Evolutionary conservation across 2,113 vertebrate genomes (phyloP).

Genomic region (Ramphastos sulfuratus): DNA sequence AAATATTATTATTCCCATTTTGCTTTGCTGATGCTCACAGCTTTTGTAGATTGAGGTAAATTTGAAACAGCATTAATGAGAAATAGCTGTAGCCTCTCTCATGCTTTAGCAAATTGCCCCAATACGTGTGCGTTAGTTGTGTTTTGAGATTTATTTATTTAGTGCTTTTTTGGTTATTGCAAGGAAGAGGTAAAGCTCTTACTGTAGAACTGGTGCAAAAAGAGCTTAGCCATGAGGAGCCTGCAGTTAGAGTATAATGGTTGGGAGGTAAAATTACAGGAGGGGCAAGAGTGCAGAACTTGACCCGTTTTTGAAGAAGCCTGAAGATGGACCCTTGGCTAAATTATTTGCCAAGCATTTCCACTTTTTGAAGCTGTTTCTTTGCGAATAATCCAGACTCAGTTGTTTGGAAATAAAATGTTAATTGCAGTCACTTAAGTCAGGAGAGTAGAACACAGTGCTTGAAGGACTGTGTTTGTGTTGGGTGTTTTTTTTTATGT

Average conservation of each 20-base stretch:
- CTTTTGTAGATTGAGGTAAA: not conserved
- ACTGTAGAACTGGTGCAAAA: not conserved
- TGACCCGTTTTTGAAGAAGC: not conserved
- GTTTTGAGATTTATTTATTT: not conserved
- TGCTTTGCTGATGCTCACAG: not conserved
- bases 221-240: not conserved
- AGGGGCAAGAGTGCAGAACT: not conserved
- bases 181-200: not conserved
- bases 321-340: not conserved
- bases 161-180: not conserved
- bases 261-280: not conserved
- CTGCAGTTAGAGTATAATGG: not conserved
- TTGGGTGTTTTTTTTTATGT: not conserved
- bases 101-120: not conserved
- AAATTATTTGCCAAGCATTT: not conserved
- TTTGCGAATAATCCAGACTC: not conserved
- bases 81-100: not conserved
- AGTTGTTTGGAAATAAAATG: not conserved
- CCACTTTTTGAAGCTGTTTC: no score
- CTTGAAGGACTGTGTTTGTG: not conserved
- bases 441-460: not conserved
- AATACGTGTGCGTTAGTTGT: not conserved
- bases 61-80: not conserved
- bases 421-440: not conserved
- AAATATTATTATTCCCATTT: conserved; percentile 8